phyloP scores from a whole-genome alignment of 2,797 vertebrate species.

The Gambelia wislizenii region DNA sequence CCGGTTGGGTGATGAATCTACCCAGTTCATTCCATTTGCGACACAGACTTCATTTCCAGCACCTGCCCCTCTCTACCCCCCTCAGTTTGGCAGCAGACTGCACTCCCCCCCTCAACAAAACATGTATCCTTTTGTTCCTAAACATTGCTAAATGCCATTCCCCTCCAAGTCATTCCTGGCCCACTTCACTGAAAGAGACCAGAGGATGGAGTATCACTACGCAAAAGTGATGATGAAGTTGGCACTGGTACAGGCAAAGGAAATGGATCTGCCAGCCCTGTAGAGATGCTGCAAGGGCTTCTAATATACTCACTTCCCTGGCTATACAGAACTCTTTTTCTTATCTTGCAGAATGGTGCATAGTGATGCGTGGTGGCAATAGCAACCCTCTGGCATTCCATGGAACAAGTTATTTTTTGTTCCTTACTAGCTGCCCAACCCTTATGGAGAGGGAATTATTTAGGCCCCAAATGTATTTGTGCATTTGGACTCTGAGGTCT shows the following conservation, averaged over 20 bases:
- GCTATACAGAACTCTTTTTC: neutral
- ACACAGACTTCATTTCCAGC: slow-evolving; percentile 13
- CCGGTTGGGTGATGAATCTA: slow-evolving; percentile 14
- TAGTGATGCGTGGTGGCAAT: neutral
- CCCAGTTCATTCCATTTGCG: slow-evolving; percentile 11
- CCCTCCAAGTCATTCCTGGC: neutral
- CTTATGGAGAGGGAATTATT: neutral
- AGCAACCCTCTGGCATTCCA: neutral
- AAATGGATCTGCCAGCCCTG: neutral
- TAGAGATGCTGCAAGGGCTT: neutral
- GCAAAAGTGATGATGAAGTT: neutral
- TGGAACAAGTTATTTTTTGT: neutral
- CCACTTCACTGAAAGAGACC: neutral
- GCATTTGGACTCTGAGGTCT: neutral
- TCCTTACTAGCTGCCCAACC: neutral
- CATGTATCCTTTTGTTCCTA: slow-evolving; percentile 32
- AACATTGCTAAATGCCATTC: neutral
- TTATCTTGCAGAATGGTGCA: neutral
- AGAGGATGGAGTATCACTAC: neutral
- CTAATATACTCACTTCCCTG: neutral
- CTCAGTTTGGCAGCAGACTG: slow-evolving; percentile 15
- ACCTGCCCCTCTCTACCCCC: neutral
- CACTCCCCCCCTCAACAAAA: neutral
- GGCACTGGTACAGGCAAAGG: neutral
- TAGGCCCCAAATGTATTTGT: neutral